A percentile compares a stretch with the other conserved stretches of the same genome.
These are phyloP conservation scores for Zaprionus gabonicus DNA, from an alignment of 1,140 invertebrate species.

Conservation along the genomic window DNA sequence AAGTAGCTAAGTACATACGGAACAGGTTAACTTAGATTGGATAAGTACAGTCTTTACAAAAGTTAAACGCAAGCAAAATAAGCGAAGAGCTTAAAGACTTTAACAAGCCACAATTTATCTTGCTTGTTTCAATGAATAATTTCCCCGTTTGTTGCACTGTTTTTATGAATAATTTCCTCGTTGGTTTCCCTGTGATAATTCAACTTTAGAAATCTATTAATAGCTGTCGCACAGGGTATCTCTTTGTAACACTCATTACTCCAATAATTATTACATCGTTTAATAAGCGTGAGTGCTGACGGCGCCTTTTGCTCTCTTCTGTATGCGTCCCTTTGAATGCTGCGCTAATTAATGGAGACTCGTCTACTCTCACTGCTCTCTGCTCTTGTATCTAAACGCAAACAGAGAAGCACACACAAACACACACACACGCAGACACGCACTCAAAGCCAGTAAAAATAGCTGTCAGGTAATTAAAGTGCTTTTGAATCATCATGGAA, in stretches of 20 bases:
- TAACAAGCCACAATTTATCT: neutral
- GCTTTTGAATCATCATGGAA: constrained; percentile 4
- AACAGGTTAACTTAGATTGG: neutral
- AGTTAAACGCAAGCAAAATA: neutral
- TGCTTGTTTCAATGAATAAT: no score
- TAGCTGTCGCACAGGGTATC: neutral
- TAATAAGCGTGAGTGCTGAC: constrained; percentile 5
- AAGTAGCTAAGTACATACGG: neutral
- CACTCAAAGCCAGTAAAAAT: constrained; percentile 1
- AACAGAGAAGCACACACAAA: neutral
- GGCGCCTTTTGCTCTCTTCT: neutral
- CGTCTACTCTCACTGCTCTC: neutral
- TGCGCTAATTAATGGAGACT: constrained; percentile 1
- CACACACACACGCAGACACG: neutral
- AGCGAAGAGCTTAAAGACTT: no score
- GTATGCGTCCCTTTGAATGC: neutral
- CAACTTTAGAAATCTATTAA: neutral
- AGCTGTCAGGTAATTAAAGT: constrained; percentile 6
- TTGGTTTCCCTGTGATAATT: neutral
- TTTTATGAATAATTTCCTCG: no score
- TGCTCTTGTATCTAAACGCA: neutral
- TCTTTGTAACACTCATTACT: neutral
- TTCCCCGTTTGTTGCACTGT: no score
- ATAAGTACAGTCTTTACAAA: neutral
- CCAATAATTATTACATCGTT: neutral